Conservation (phyloP, 2,888 invertebrate genomes). For the Drosophila koepferae region DNA sequence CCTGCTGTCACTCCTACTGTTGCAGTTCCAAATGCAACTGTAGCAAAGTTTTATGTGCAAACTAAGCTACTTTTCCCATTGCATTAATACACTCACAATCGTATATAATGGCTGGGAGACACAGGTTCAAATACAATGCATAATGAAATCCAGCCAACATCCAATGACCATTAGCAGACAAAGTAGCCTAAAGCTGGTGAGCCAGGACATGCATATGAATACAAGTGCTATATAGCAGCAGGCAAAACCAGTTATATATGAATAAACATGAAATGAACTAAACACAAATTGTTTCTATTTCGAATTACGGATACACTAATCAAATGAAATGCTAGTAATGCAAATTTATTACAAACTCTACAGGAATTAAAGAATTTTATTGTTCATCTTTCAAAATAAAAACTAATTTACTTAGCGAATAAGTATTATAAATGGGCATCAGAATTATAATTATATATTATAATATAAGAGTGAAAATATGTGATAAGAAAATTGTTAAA, state of each 20-base stretch:
- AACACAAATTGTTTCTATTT: not conserved
- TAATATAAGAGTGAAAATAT: no score
- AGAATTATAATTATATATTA: no score
- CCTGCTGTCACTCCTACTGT: not conserved
- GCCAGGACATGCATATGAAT: constrained; percentile 41
- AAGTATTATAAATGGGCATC: not conserved
- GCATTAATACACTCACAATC: constrained; percentile 37
- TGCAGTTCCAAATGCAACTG: constrained; percentile 64
- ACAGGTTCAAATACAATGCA: constrained; percentile 55
- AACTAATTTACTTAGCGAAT: not conserved
- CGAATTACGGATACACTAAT: constrained; percentile 22
- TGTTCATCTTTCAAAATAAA: no score
- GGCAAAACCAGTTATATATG: constrained; percentile 73
- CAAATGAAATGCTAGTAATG: no score
- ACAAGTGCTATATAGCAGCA: constrained; percentile 41
- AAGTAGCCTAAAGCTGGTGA: constrained; percentile 61
- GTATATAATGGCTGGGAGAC: not conserved
- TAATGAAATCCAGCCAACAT: constrained; percentile 69
- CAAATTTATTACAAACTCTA: no score
- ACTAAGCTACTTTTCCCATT: constrained; percentile 52
- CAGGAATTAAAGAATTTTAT: no score
- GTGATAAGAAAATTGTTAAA: no score
- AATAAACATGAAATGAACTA: constrained; percentile 64
- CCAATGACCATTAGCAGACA: constrained; percentile 74
- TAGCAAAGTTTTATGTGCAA: constrained; percentile 67